A percentile compares a stretch with the other conserved stretches of the same genome.
These are phyloP conservation scores for Sapayoa aenigma DNA, from an alignment of 2,113 vertebrate genomes.

Conservation along the genomic window DNA sequence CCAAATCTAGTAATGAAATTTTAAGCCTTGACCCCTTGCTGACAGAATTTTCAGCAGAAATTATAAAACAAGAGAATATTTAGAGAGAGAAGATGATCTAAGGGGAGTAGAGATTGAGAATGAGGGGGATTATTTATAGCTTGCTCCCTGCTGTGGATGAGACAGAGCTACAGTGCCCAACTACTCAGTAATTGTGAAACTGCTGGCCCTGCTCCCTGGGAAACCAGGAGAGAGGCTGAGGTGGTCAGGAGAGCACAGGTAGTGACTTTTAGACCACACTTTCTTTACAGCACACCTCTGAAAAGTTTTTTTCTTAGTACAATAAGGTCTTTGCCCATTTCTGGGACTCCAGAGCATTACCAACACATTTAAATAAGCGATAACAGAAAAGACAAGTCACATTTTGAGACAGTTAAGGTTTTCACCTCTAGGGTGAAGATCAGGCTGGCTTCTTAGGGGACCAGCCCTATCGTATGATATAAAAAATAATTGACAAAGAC, in stretches of 20 bases:
- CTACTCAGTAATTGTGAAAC: neutral
- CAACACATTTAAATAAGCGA: neutral
- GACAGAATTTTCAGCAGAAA: neutral
- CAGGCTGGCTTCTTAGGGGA: neutral
- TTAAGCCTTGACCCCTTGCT: neutral
- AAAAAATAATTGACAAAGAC: neutral
- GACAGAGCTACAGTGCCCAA: neutral
- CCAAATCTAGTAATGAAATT: neutral
- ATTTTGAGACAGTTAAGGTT: neutral
- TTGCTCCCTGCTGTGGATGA: neutral
- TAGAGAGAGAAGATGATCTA: neutral
- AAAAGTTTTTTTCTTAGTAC: neutral
- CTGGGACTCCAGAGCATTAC: neutral
- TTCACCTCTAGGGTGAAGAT: neutral
- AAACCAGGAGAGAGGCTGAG: neutral
- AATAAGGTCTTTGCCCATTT: neutral
- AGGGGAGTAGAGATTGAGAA: neutral
- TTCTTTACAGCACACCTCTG: neutral
- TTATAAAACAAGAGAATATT: neutral
- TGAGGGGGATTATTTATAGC: slow-evolving; percentile 14
- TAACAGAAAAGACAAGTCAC: neutral
- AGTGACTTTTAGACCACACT: neutral
- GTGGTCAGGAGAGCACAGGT: neutral
- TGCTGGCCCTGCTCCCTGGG: neutral
- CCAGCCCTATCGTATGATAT: neutral